Percentiles rank a stretch among this genome's conserved stretches.
Conservation (phyloP, 2,797 vertebrate species). For the Chaetophractus vellerosus region DNA sequence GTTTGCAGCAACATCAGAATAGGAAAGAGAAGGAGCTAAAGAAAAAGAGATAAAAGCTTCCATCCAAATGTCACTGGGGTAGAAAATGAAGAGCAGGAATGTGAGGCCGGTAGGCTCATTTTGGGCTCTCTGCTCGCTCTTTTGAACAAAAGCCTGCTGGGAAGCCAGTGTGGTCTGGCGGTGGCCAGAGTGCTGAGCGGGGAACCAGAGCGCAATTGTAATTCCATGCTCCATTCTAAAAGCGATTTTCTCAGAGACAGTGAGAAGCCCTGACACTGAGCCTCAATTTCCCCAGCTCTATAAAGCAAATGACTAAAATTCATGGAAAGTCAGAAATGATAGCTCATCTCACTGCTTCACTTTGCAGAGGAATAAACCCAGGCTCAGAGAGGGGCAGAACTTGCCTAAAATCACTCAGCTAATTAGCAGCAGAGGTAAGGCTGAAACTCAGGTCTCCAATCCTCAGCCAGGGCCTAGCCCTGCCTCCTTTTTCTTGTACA, state of each 20-base stretch:
- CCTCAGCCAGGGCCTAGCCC: not conserved
- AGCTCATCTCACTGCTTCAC: not conserved
- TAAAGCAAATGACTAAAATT: slow-evolving; percentile 48
- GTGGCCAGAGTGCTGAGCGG: not conserved
- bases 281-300: slow-evolving; percentile 70
- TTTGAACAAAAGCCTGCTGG: slow-evolving; percentile 25
- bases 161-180: not conserved
- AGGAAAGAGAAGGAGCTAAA: slow-evolving; percentile 58
- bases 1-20: slow-evolving; percentile 70
- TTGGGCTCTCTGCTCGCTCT: not conserved
- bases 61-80: slow-evolving; percentile 68
- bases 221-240: slow-evolving; percentile 60
- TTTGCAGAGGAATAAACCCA: not conserved
- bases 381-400: not conserved
- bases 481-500: not conserved
- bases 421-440: not conserved
- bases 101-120: not conserved
- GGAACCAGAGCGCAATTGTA: slow-evolving; percentile 55
- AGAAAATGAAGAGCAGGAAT: not conserved
- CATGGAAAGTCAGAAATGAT: not conserved
- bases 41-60: slow-evolving; percentile 81
- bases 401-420: not conserved
- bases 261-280: slow-evolving; percentile 40
- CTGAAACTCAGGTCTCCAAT: not conserved
- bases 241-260: slow-evolving; percentile 64